These are phyloP conservation scores for Aphelenchoides besseyi DNA, from an alignment of 1,140 invertebrate species.

Conservation along the genomic window DNA sequence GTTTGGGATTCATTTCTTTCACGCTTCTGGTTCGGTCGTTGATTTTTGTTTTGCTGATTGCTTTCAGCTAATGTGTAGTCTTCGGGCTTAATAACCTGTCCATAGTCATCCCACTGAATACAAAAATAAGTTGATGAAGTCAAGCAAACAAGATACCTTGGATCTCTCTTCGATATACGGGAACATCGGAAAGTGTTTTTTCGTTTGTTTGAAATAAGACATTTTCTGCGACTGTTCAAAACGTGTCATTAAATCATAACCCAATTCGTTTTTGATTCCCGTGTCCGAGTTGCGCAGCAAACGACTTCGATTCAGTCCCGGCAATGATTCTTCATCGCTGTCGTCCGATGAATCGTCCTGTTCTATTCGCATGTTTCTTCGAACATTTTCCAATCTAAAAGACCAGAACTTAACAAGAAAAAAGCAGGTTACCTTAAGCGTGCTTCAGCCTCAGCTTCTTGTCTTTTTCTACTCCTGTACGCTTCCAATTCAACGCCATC, in stretches of 20 bases:
- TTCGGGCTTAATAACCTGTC: slow-evolving; percentile 60
- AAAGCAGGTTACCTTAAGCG: slow-evolving; percentile 53
- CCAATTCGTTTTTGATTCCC: slow-evolving; percentile 29
- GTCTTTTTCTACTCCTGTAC: slow-evolving; percentile 70
- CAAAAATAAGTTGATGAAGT: background rate
- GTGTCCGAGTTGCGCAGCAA: slow-evolving; percentile 18
- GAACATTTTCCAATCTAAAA: slow-evolving; percentile 44
- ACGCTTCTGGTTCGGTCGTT: background rate
- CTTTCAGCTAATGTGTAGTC: slow-evolving; percentile 53
- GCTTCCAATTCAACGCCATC: slow-evolving; percentile 89
- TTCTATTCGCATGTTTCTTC: slow-evolving; percentile 45
- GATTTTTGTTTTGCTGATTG: slow-evolving; percentile 13
- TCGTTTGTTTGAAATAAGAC: slow-evolving; percentile 68
- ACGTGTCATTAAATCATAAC: slow-evolving; percentile 49
- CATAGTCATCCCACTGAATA: slow-evolving; percentile 62
- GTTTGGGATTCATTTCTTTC: background rate
- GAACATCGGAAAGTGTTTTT: slow-evolving; percentile 92
- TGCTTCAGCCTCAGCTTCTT: slow-evolving; percentile 61
- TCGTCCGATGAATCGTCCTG: slow-evolving; percentile 63
- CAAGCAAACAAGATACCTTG: slow-evolving; percentile 80
- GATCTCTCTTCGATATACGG: slow-evolving; percentile 88
- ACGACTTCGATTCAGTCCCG: slow-evolving; percentile 14
- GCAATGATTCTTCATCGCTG: slow-evolving; percentile 48
- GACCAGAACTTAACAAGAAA: slow-evolving; percentile 21
- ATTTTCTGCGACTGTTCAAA: slow-evolving; percentile 47